phyloP scores from a whole-genome alignment of 2,113 vertebrate genomes.

The Anhinga rufa region DNA sequence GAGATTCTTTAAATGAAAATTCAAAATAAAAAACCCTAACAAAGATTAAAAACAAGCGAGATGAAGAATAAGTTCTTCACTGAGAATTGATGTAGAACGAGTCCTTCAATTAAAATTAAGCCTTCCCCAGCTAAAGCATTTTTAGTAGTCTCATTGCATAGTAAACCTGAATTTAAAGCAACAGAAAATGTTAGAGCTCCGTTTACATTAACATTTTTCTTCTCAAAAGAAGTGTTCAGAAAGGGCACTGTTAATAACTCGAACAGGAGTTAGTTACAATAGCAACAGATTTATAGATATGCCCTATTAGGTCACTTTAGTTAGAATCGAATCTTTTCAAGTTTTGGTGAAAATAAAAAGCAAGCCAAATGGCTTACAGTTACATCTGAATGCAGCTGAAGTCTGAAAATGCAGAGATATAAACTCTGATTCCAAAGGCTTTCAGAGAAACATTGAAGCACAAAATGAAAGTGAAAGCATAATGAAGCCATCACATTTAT shows the following conservation, averaged over 20 bases:
- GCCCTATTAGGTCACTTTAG: not conserved
- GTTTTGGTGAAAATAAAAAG: not conserved
- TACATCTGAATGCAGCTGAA: not conserved
- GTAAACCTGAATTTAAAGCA: not conserved
- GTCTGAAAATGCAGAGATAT: not conserved
- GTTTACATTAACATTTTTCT: not conserved
- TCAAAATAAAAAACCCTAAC: not conserved
- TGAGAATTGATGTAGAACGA: no score
- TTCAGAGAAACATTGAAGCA: not conserved
- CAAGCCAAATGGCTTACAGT: not conserved
- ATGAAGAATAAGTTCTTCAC: not conserved
- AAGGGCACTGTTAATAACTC: not conserved
- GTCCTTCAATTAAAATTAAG: not conserved
- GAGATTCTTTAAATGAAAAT: not conserved
- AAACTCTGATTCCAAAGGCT: not conserved
- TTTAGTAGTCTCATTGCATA: not conserved
- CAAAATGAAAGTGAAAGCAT: constrained; percentile 60
- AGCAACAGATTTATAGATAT: not conserved
- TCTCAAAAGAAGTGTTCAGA: not conserved
- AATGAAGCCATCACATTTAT: not conserved
- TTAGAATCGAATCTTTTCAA: not conserved
- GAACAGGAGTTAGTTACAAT: not conserved
- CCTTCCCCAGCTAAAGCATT: not conserved
- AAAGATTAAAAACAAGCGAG: not conserved
- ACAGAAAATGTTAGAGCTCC: not conserved